Percentiles rank a stretch among this genome's conserved stretches.
phyloP scores from a whole-genome alignment of 2,113 vertebrate species.

The Mobula birostris region DNA sequence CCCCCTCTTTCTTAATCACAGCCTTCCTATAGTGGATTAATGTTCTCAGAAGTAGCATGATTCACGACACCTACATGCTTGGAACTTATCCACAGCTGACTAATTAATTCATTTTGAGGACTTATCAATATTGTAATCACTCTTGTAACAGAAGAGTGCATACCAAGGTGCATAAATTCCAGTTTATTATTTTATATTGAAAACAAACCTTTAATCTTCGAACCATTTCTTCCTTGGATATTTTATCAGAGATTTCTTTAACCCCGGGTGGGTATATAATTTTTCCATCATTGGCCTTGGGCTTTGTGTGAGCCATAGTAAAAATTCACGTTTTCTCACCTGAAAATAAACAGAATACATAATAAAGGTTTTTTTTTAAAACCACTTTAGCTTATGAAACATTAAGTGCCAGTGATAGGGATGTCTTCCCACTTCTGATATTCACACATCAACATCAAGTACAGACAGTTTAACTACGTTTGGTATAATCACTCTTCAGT shows the following conservation, averaged over 20 bases:
- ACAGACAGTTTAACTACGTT: not conserved
- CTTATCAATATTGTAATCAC: not conserved
- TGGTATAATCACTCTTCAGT: not conserved
- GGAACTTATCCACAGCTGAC: not conserved
- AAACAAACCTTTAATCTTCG: constrained; percentile 76
- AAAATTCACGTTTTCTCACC: constrained; percentile 64
- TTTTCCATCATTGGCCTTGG: constrained; percentile 92
- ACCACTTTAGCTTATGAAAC: too few relatives aligned
- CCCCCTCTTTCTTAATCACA: too few relatives aligned
- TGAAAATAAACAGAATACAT: constrained; percentile 39
- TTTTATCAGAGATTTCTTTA: constrained; percentile 99
- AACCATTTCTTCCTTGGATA: constrained; percentile 99
- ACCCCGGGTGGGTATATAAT: constrained; percentile 98
- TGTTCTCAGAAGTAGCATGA: too few relatives aligned
- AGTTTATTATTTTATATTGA: too few relatives aligned
- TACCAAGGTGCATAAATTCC: not conserved
- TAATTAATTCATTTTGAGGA: not conserved
- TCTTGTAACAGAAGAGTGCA: not conserved
- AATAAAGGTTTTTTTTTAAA: not conserved
- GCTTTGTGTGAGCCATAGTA: constrained; percentile 98
- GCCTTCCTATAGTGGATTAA: too few relatives aligned
- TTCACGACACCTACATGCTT: not conserved
- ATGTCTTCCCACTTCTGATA: not conserved
- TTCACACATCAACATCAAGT: not conserved
- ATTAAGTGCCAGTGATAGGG: too few relatives aligned